These are phyloP conservation scores for Lethenteron camtschaticum DNA, from an alignment of 2,113 vertebrate genomes.

Conservation along the genomic window DNA sequence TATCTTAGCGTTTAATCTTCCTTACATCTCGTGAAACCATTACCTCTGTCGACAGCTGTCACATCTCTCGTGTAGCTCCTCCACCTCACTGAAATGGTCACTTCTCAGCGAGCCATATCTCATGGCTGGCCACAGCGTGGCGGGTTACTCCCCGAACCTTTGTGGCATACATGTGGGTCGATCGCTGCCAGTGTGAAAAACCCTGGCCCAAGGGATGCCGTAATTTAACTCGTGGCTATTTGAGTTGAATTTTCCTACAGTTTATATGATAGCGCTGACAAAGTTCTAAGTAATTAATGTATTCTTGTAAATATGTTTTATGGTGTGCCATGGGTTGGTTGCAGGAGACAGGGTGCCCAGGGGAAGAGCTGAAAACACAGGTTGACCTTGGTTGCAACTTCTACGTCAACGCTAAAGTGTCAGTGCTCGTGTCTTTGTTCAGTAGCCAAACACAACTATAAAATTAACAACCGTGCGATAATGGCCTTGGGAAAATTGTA, in stretches of 20 bases:
- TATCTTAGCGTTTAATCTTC: too few relatives aligned
- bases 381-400: slow-evolving; percentile 65
- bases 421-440: slow-evolving; percentile 16
- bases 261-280: neutral
- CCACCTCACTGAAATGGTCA: too few relatives aligned
- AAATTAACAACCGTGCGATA: neutral
- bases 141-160: too few relatives aligned
- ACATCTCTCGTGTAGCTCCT: too few relatives aligned
- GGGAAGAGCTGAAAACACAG: slow-evolving; percentile 35
- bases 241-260: neutral
- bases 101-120: too few relatives aligned
- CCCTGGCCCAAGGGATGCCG: neutral
- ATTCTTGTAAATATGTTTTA: neutral
- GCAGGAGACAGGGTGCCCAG: slow-evolving; percentile 7
- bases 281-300: neutral
- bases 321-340: neutral
- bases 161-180: neutral
- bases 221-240: neutral
- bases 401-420: slow-evolving; percentile 58
- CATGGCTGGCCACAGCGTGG: too few relatives aligned
- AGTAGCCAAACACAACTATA: neutral
- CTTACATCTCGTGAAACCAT: too few relatives aligned
- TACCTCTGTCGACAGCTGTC: too few relatives aligned
- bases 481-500: neutral
- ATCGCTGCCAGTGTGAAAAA: neutral